Base-by-base conservation (phyloP, 1,140 invertebrate species). In the Saccostrea cuccullata region DNA sequence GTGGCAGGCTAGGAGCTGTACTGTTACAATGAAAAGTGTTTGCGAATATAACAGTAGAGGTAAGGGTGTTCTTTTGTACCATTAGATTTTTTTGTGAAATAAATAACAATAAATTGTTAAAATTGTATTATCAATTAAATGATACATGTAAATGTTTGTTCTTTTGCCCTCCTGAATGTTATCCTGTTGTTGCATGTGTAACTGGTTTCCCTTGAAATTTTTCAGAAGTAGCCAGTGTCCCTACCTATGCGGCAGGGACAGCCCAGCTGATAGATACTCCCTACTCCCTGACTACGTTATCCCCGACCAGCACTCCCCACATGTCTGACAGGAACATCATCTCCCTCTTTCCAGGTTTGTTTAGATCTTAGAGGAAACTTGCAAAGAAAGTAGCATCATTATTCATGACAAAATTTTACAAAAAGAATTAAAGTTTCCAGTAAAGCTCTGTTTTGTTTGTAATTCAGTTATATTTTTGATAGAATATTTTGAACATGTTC, bases 21-120 rank as follows among this genome's bases (percentile, higher is more conserved):
- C 67, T 20, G 83, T 58, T 23, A 56, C 3, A 11, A 70, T 77
- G 11, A 56, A 82, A 23, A 86, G 82, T 73, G 40, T 89, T n/a
- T 89, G 89, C 55, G 73, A 89, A 67, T 89, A 89, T 82, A 86
- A 73, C 20, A 56, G 82, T 87, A 47, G 9, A 26, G 67, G 58
- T 86, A 86, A 86, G 60, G 17, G 15, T 58, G 40, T 17, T 64
- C 20, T 8, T 9, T 47, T 6, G 47, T 47, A 47, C 47, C 47
- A 47, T 47, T 36, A 47, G 47, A 6, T 47, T 47, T 47, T 0
- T 9, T 8, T 47, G 47, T 47, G 47, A 47, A 47, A 6, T 47
- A 8, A 6, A 47, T 9, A 47, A 47, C 0, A 6, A 47, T 3
- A 8, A 5, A 47, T 47, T 6, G 47, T 8, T 47, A 47, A 5